A percentile compares a stretch with the other conserved stretches of the same genome.
These are phyloP conservation scores for Toxotes chatareus DNA, from an alignment of 2,113 vertebrate genomes.

Conservation along the genomic window DNA sequence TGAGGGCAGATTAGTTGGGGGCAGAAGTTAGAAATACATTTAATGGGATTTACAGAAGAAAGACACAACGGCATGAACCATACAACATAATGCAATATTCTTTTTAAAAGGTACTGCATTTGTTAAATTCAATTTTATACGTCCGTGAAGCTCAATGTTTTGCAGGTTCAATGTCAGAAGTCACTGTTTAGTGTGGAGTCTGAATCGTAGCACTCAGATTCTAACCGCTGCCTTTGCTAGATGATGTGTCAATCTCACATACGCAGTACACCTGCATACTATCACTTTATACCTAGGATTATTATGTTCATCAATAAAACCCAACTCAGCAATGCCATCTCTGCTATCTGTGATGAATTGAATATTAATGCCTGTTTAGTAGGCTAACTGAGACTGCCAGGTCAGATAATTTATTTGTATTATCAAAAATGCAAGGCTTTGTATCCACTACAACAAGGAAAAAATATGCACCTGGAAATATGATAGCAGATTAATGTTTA, in stretches of 20 bases:
- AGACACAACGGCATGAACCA: background rate
- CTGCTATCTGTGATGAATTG: constrained; percentile 1
- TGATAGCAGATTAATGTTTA: constrained; percentile 10
- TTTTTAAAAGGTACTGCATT: constrained; percentile 2
- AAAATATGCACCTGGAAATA: constrained; percentile 13
- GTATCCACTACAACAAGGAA: background rate
- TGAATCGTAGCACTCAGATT: background rate
- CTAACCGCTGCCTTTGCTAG: background rate
- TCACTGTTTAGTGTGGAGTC: background rate
- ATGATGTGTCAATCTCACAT: background rate
- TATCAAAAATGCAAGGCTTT: background rate
- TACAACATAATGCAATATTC: background rate
- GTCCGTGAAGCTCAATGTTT: background rate
- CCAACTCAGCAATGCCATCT: background rate
- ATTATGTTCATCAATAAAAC: background rate
- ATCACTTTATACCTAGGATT: background rate
- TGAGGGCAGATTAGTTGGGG: no score
- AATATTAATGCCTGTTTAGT: constrained; percentile 2
- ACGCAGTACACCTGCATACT: background rate
- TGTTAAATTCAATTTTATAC: constrained; percentile 1
- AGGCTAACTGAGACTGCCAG: background rate
- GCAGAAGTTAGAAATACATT: constrained; percentile 10
- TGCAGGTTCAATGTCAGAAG: background rate
- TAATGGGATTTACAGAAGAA: constrained; percentile 2
- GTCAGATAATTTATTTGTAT: constrained; percentile 24